Percentiles rank a stretch among this genome's conserved stretches.
These are phyloP conservation scores for Periophthalmodon schlosseri DNA, from an alignment of 2,113 vertebrate genomes.

Conservation along the genomic window DNA sequence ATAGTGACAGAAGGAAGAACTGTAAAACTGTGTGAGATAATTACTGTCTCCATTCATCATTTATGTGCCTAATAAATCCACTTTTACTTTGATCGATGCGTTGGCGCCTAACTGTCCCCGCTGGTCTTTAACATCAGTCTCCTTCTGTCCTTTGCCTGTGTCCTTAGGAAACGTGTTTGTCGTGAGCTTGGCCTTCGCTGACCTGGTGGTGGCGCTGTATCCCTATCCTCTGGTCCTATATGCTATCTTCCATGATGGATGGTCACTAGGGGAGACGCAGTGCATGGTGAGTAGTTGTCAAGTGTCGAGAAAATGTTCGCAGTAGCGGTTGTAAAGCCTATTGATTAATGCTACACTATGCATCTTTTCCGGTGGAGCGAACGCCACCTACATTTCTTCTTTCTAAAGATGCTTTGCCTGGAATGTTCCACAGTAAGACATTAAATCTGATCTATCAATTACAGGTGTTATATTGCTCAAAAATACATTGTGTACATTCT, in stretches of 20 bases:
- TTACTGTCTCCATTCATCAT: conserved; percentile 1
- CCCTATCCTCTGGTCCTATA: conserved; percentile 51
- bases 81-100: conserved; percentile 3
- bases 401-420: no score
- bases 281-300: conserved; percentile 32
- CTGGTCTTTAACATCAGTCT: not conserved
- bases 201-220: conserved; percentile 52
- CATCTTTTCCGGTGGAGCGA: no score
- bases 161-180: conserved; percentile 48
- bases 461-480: no score
- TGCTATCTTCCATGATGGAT: conserved; percentile 46
- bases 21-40: conserved; percentile 9
- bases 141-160: not conserved
- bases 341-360: no score
- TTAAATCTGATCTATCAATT: no score
- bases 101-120: not conserved
- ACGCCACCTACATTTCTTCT: no score
- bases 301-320: no score
- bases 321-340: no score
- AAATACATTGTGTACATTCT: no score
- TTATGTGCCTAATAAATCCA: not conserved
- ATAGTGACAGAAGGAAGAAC: not conserved
- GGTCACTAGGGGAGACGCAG: conserved; percentile 50
- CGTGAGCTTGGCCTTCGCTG: conserved; percentile 52
- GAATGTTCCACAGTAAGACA: no score